Percentiles rank a stretch among this genome's conserved stretches.
Conservation (phyloP, 1,140 invertebrate species). For the Panagrolaimus sp. region DNA sequence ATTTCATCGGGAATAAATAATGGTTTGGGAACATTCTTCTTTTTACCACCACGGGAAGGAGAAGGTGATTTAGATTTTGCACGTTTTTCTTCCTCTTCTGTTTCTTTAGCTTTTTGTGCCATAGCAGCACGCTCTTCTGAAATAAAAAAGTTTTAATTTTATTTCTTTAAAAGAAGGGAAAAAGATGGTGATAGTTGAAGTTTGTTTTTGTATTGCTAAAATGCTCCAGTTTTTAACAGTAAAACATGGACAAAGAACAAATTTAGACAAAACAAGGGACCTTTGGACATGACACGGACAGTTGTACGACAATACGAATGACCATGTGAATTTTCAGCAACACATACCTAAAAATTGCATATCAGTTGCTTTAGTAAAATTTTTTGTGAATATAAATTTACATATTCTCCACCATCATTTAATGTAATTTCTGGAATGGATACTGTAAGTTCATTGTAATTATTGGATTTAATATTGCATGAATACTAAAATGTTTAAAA, state of each 20-base stretch:
- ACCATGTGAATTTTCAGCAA: conserved; percentile 9
- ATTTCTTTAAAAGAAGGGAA: not conserved
- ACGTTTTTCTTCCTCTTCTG: not conserved
- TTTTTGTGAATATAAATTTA: too few relatives aligned
- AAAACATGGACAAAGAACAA: not conserved
- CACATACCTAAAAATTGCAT: not conserved
- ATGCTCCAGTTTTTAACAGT: conserved; percentile 7
- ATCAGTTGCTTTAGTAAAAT: too few relatives aligned
- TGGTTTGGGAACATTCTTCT: conserved; percentile 22
- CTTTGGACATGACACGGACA: conserved; percentile 11
- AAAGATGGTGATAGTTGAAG: not conserved
- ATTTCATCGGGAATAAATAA: conserved; percentile 28
- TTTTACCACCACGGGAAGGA: conserved; percentile 7
- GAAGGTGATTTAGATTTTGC: conserved; percentile 1
- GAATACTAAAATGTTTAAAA: conserved; percentile 1
- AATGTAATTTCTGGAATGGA: conserved; percentile 5
- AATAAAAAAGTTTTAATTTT: not conserved
- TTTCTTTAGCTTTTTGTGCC: not conserved
- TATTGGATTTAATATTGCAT: not conserved
- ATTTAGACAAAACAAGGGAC: not conserved
- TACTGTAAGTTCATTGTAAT: conserved; percentile 4
- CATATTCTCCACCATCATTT: conserved; percentile 10
- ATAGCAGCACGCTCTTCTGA: conserved; percentile 6
- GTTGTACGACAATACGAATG: conserved; percentile 14
- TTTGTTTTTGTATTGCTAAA: not conserved